Percentiles rank a stretch among this genome's conserved stretches.
phyloP scores from a whole-genome alignment of 2,113 vertebrate genomes.

The Mirza zaza region DNA sequence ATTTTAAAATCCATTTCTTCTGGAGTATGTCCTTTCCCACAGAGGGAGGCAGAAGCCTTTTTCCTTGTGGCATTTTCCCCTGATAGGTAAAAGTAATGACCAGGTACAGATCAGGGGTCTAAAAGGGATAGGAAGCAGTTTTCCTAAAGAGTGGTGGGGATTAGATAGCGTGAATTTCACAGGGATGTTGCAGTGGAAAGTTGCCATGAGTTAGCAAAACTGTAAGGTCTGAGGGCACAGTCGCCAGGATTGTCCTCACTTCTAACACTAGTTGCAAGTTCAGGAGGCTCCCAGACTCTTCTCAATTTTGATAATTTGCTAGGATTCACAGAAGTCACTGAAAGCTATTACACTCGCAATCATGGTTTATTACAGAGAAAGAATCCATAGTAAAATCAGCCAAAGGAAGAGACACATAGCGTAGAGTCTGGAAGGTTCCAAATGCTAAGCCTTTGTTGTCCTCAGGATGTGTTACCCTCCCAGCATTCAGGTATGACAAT shows the following conservation, averaged over 20 bases:
- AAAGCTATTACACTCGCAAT: neutral
- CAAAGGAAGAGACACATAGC: neutral
- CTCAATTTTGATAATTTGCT: neutral
- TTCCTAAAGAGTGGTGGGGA: neutral
- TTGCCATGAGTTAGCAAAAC: neutral
- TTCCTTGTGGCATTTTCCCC: neutral
- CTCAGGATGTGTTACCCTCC: neutral
- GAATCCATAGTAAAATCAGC: neutral
- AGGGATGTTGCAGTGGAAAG: neutral
- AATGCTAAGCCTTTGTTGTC: neutral
- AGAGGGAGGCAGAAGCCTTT: neutral
- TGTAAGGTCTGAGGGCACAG: neutral
- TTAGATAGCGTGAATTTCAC: no score
- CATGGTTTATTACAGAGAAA: neutral
- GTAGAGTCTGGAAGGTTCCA: neutral
- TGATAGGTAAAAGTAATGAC: neutral
- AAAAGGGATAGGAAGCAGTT: accelerated
- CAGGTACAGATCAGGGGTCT: neutral
- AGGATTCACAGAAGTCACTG: neutral
- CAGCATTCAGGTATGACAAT: neutral
- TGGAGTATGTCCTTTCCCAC: neutral
- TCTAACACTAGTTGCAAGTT: neutral
- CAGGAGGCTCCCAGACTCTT: neutral
- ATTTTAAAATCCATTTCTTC: constrained; percentile 3
- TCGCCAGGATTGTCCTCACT: neutral